Conservation (phyloP, 2,113 vertebrate genomes). For the Bothrops jararaca region DNA sequence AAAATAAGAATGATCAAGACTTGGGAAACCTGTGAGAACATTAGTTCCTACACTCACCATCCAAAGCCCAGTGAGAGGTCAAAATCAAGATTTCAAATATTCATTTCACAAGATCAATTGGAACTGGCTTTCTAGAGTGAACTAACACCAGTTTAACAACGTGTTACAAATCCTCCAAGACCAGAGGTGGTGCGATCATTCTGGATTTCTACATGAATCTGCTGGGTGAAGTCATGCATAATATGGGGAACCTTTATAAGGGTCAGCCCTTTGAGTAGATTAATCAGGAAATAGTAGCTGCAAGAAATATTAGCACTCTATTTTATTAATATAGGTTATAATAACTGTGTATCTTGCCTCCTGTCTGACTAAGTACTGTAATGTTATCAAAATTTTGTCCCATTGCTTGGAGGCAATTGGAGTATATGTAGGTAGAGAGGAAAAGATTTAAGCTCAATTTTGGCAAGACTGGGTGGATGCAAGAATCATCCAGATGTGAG, state of each 20-base stretch:
- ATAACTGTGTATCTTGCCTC: neutral
- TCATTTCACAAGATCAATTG: neutral
- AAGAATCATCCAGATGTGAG: neutral
- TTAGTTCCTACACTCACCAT: neutral
- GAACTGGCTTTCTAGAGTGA: neutral
- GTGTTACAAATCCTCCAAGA: neutral
- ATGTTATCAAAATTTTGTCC: neutral
- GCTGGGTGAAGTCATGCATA: neutral
- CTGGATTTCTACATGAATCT: neutral
- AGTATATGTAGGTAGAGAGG: neutral
- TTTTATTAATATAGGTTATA: neutral
- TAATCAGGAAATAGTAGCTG: neutral
- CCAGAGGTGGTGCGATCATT: neutral
- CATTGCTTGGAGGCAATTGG: neutral
- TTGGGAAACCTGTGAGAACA: neutral
- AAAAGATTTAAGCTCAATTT: neutral
- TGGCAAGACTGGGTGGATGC: neutral
- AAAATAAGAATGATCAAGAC: neutral
- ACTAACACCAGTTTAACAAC: neutral
- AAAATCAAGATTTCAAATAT: neutral
- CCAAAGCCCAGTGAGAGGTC: neutral
- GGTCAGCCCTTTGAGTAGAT: neutral
- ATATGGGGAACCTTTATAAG: neutral
- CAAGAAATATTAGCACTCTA: neutral
- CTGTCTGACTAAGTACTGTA: neutral